Base-by-base conservation (phyloP, 2,888 invertebrate species). In the Tryphoninae sp. region DNA sequence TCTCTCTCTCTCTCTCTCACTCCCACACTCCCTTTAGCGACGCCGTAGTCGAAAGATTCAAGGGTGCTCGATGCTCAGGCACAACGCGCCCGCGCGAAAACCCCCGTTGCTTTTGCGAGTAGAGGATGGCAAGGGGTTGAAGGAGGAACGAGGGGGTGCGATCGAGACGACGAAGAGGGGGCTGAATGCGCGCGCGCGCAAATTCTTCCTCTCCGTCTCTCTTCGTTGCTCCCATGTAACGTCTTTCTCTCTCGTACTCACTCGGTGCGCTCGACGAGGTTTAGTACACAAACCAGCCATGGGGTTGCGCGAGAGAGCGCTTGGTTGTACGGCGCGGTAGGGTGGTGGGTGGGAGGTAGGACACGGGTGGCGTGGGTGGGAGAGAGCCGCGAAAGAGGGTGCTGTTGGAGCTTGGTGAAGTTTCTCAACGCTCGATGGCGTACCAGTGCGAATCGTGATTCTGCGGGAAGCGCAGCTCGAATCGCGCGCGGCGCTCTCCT, bases 391-490 rank as follows among this genome's bases (percentile, higher is more conserved):
- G 87, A 86, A 85, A 86, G 87, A 87, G 88, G 86, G 72, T 78
- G 64, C 22, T 75, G 68, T 74, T 74, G 61, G 75, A 81, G 84
- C 81, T 85, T 88, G 88, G 89, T 89, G 86, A 90, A 90, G 88
- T 90, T 89, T 89, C 88, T 86, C 89, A 88, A 88, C 90, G 90
- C 89, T 89, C 90, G 90, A 90, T 90, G 89, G 89, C 89, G 88
- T 88, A 88, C 89, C 90, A 91, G 91, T 91, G 89, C 90, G 90
- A 87, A 90, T 90, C 90, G 91, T 90, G 90, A 91, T 90, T 90
- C 90, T 89, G 90, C 89, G 88, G 86, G 87, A 87, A 88, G 89
- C 89, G 88, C 87, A 89, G 86, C 89, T 88, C 69, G 78, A 81
- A 75, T 73, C 78, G 78, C 81, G 77, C 72, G 71, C 77, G 69